phyloP scores from a whole-genome alignment of 2,888 invertebrate genomes.

The Erannis defoliaria region DNA sequence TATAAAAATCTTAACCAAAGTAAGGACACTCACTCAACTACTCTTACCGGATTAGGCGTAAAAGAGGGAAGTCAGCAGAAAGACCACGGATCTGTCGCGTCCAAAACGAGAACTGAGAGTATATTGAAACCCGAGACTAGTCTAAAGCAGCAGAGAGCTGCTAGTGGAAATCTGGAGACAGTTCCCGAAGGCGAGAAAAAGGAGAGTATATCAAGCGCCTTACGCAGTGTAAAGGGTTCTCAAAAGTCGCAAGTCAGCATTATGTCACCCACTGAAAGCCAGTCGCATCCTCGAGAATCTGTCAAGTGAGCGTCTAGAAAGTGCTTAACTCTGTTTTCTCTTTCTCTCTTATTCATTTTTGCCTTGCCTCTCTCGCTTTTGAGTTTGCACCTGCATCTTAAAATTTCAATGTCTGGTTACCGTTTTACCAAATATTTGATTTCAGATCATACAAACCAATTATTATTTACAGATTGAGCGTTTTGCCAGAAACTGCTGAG shows the following conservation, averaged over 20 bases:
- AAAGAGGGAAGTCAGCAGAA: constrained; percentile 31
- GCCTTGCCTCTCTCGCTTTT: no score
- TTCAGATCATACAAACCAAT: no score
- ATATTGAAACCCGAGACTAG: constrained; percentile 44
- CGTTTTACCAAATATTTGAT: no score
- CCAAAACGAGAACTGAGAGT: constrained; percentile 36
- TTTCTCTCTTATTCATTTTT: no score
- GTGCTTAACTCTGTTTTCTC: no score
- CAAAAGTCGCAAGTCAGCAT: constrained; percentile 49
- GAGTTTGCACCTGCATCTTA: no score
- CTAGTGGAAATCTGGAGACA: neutral
- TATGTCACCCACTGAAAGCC: constrained; percentile 45
- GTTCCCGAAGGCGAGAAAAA: constrained; percentile 25
- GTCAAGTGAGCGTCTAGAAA: constrained; percentile 49
- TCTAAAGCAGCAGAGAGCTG: constrained; percentile 6
- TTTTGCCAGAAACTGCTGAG: constrained; percentile 46
- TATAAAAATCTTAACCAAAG: constrained; percentile 63
- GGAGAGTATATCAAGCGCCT: constrained; percentile 13
- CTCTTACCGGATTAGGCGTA: neutral
- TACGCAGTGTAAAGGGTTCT: constrained; percentile 28
- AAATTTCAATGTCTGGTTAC: no score
- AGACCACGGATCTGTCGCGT: constrained; percentile 29
- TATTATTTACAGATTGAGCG: constrained; percentile 61
- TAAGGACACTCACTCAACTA: neutral
- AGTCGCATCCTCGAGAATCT: constrained; percentile 48